Conservation (phyloP, 2,113 vertebrate species). For the Furnarius figulus region DNA sequence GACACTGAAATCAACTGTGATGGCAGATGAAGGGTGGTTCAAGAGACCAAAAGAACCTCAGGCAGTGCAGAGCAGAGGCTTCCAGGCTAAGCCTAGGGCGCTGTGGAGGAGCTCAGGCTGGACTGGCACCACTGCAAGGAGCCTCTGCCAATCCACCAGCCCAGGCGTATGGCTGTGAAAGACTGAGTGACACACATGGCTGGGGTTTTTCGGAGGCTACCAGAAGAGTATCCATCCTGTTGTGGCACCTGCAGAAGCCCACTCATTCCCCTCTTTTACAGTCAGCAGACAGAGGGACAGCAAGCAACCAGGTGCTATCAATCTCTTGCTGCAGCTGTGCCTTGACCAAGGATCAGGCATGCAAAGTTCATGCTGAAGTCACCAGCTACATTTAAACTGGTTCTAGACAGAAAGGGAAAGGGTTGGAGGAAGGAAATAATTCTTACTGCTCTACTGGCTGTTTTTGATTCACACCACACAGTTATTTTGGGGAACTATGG, state of each 20-base stretch:
- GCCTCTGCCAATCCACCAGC: not conserved
- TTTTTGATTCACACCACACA: not conserved
- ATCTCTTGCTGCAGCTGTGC: not conserved
- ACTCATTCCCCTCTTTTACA: not conserved
- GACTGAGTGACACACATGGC: not conserved
- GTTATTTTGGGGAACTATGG: not conserved
- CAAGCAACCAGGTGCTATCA: not conserved
- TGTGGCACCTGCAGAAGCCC: not conserved
- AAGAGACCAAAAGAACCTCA: not conserved
- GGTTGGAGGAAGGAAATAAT: not conserved
- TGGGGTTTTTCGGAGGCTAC: not conserved
- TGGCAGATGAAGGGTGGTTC: not conserved
- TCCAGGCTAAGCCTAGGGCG: not conserved
- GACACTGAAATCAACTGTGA: not conserved
- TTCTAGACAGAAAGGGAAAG: not conserved
- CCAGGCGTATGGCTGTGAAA: not conserved
- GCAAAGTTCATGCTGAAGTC: not conserved
- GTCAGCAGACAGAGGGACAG: not conserved
- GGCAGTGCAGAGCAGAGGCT: accelerated
- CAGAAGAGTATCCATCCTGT: not conserved
- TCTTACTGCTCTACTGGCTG: not conserved
- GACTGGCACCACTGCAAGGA: not conserved
- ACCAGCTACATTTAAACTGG: not conserved
- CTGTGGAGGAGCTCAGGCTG: not conserved
- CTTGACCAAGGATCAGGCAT: not conserved